Evolutionary conservation across 2,113 vertebrate species (phyloP).

Genomic region (Pachypanchax playfairii): DNA sequence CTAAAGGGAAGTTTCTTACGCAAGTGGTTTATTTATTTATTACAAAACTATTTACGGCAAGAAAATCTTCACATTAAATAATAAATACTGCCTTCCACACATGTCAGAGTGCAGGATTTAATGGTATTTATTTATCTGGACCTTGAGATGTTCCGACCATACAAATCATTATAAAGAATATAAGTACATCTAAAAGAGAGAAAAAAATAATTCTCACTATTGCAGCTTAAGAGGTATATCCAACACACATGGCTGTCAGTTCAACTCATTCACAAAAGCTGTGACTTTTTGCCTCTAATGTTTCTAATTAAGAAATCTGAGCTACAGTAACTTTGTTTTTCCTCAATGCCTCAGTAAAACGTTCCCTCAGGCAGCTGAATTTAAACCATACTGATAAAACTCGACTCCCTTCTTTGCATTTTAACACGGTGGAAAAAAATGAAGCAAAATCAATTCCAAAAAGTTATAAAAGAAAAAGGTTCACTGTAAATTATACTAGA

Average conservation of each 20-base stretch:
- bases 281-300: constrained; percentile 40
- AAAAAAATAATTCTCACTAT: not conserved
- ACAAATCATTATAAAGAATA: constrained; percentile 12
- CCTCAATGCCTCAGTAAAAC: constrained; percentile 58
- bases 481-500: too few relatives aligned
- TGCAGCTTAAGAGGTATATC: constrained; percentile 24
- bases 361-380: constrained; percentile 30
- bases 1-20: constrained; percentile 13
- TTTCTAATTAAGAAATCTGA: constrained; percentile 54
- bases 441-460: not conserved
- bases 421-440: not conserved
- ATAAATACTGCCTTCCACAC: not conserved
- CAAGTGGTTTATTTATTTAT: constrained; percentile 7
- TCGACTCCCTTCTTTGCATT: not conserved
- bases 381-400: constrained; percentile 28
- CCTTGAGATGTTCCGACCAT: not conserved
- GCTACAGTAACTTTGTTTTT: constrained; percentile 48
- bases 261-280: constrained; percentile 40
- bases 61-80: not conserved
- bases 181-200: constrained; percentile 9
- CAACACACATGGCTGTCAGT: constrained; percentile 22
- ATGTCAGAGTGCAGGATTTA: not conserved
- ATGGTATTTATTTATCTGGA: not conserved
- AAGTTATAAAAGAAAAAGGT: not conserved
- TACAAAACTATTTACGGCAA: too few relatives aligned